phyloP scores from a whole-genome alignment of 2,888 invertebrate genomes.

The Ligdia adustata region DNA sequence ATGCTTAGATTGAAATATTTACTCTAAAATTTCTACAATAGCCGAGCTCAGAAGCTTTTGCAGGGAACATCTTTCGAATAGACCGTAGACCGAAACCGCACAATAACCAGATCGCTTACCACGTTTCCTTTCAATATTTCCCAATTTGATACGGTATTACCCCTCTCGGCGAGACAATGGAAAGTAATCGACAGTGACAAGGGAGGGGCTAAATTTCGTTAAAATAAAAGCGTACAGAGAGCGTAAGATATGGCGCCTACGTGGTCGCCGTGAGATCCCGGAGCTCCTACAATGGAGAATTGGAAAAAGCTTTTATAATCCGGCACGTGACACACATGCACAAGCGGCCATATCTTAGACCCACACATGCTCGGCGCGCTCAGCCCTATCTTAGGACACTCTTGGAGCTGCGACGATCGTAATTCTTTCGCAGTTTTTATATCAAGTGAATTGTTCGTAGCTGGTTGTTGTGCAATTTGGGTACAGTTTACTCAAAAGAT shows the following conservation, averaged over 20 bases:
- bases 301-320: constrained; percentile 85
- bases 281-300: constrained; percentile 80
- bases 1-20: no score
- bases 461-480: constrained; percentile 9
- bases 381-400: constrained; percentile 55
- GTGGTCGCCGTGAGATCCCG: constrained; percentile 76
- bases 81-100: constrained; percentile 48
- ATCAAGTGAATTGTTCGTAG: constrained; percentile 36
- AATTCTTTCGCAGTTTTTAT: constrained; percentile 58
- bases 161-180: constrained; percentile 72
- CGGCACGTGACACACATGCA: constrained; percentile 80
- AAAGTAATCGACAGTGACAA: constrained; percentile 79
- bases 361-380: constrained; percentile 70
- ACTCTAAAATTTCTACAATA: background rate
- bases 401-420: constrained; percentile 40
- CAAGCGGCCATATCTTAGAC: constrained; percentile 59
- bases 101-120: constrained; percentile 68
- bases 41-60: background rate
- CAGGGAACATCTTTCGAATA: constrained; percentile 6
- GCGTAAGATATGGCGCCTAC: constrained; percentile 82
- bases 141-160: constrained; percentile 77
- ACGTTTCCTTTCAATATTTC: constrained; percentile 81
- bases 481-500: constrained; percentile 12
- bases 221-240: constrained; percentile 82
- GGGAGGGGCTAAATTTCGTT: constrained; percentile 81